These are phyloP conservation scores for Struthidea cinerea DNA, from an alignment of 2,113 vertebrate species.

Conservation along the genomic window DNA sequence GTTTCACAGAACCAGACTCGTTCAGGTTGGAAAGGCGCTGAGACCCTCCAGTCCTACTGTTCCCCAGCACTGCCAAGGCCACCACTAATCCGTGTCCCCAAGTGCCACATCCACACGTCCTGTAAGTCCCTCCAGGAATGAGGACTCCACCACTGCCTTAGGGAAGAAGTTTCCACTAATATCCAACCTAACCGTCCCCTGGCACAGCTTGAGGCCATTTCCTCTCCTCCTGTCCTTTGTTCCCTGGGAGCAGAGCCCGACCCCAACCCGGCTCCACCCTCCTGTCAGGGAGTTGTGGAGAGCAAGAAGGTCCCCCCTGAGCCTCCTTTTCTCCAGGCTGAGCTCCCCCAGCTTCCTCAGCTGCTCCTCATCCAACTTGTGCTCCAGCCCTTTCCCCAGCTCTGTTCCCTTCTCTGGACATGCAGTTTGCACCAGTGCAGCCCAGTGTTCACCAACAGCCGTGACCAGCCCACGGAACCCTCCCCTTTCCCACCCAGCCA, in stretches of 20 bases:
- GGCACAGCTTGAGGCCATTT: fast-evolving
- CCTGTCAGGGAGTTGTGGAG: not conserved
- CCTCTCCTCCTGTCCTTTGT: not conserved
- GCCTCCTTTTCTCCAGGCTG: not conserved
- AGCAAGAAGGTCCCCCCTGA: fast-evolving
- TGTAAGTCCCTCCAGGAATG: not conserved
- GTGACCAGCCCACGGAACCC: not conserved
- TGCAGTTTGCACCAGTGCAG: not conserved
- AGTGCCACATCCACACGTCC: fast-evolving
- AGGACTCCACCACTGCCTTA: not conserved
- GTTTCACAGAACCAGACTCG: fast-evolving
- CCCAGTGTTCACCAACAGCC: not conserved
- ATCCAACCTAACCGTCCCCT: not conserved
- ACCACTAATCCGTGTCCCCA: not conserved
- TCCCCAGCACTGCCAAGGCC: not conserved
- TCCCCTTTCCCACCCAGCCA: not conserved
- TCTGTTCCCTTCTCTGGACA: fast-evolving
- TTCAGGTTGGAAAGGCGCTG: not conserved
- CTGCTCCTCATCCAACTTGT: fast-evolving
- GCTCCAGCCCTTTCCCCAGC: not conserved
- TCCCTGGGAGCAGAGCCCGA: fast-evolving
- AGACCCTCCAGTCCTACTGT: not conserved
- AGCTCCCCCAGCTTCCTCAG: not conserved
- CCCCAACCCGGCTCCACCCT: fast-evolving
- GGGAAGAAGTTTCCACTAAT: not conserved